Base-by-base conservation (phyloP, 2,797 vertebrate genomes). In the Sebastolobus alascanus region DNA sequence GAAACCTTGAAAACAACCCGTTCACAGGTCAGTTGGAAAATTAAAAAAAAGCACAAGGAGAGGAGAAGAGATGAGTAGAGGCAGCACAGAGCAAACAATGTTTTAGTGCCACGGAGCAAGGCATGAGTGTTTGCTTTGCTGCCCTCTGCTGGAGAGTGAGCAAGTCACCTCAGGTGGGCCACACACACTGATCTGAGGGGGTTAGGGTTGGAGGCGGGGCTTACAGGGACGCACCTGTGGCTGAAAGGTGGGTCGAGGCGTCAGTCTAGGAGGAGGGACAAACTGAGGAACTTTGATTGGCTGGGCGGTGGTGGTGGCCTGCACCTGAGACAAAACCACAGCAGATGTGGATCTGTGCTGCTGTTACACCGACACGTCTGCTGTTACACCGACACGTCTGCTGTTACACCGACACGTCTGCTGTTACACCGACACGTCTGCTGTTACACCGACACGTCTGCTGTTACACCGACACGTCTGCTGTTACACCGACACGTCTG, bases 241-340 rank as follows among this genome's bases (percentile, higher is more conserved):
- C 96, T 98, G 97, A 94, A 97, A 98, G 95, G 97, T 97, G 94
- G 98, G 98, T 90, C 97, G 98, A 95, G 98, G 97, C 95, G 97
- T 99, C 95, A 99, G 97, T 96, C 98, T 97, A 93, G 98, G 98
- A 96, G 98, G 98, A 95, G 98, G 97, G 93, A 99, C 98, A 97
- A 99, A 99, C 96, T 99, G 98, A 95, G 98, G 98, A 96, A 99
- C 98, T 98, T 99, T 99, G 96, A 99, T 99, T 95, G 97, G 97
- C 94, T 98, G 98, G 93, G 96, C 94, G 85, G 96, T 82, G 89
- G 97, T 96, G 73, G 97, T 97, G 95, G 98, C 97, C 96, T 99
- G 98, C 96, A 99, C 97, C 98, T 98, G 97, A 96, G 84, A 96
- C 94, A 94, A 97, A 96, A 95, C 93, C 94, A 96, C 93, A 93